Conservation (phyloP, 1,140 invertebrate species). For the Rhopalosiphum maidis region DNA sequence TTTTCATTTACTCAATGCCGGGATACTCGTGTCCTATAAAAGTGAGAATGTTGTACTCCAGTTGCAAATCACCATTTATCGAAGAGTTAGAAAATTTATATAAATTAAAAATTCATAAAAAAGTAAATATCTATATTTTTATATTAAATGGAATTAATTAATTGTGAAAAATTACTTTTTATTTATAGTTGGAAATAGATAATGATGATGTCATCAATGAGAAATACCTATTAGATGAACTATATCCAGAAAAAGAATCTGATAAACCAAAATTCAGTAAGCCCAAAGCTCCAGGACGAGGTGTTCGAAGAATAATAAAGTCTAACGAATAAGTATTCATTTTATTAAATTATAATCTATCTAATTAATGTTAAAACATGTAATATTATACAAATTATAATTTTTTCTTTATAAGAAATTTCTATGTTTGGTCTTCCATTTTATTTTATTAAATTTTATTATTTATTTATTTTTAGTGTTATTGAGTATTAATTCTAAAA, state of each 20-base stretch:
- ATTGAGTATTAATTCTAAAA: slow-evolving; percentile 36
- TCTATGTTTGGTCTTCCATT: slow-evolving; percentile 44
- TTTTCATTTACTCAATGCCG: slow-evolving; percentile 98
- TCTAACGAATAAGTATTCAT: slow-evolving; percentile 63
- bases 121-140: slow-evolving; percentile 69
- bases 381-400: background rate
- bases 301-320: slow-evolving; percentile 88
- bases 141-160: background rate
- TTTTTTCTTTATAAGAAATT: background rate
- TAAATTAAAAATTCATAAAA: slow-evolving; percentile 81
- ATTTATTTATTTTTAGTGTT: slow-evolving; percentile 34
- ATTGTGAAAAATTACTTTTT: slow-evolving; percentile 56
- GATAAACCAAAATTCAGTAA: slow-evolving; percentile 92
- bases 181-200: slow-evolving; percentile 88
- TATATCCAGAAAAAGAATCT: slow-evolving; percentile 92
- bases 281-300: slow-evolving; percentile 90
- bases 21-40: slow-evolving; percentile 93
- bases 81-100: slow-evolving; percentile 74
- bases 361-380: background rate
- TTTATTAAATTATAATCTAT: background rate
- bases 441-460: slow-evolving; percentile 29
- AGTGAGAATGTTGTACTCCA: slow-evolving; percentile 97
- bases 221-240: slow-evolving; percentile 87
- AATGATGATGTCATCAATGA: slow-evolving; percentile 87
- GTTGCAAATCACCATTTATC: slow-evolving; percentile 88